Base-by-base conservation (phyloP, 2,113 vertebrate species). In the Macaca nemestrina region DNA sequence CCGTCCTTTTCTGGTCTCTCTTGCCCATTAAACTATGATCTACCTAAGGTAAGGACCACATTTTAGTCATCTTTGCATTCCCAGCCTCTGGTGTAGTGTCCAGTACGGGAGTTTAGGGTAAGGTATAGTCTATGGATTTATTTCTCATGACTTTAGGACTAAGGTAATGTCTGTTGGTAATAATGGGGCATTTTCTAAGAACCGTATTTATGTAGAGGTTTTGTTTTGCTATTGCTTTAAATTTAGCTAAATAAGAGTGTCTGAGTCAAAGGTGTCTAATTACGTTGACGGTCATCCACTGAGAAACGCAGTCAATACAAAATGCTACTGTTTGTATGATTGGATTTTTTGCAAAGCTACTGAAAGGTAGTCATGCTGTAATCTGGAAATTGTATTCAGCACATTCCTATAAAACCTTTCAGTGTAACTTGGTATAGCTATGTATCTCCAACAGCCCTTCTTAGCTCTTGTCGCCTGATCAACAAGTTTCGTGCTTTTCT, bases 81-180 rank as follows among this genome's bases (percentile, higher is more conserved):
- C 90, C 57, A 90, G 83, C 45, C 75, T 83, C 75, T 93, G 70
- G 55, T 87, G 38, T 84, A 75, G 50, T 72, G 61, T 87, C 87
- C 14, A 38, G 17, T 43, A 25, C 25, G 68, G 68, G 45, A 50
- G 17, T 81, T 6, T 87, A 22, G 45, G 45, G 32, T 59, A 93
- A 91, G 67, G 17, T 76, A 48, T 67, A 38, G 89, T 59, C 67
- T 88, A 5, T 59, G 48, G 43, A 73, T 95, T 95, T 85, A 61
- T 68, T 87, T 96, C 85, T 93, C 59, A 40, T 68, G 68, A 84
- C 95, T 79, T 75, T 18, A 81, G 72, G 30, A 90, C 81, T 96
- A 96, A 96, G 94, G 93, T 98, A 96, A 94, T 95, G 96, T 98
- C 94, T 97, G 89, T 94, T 84, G 93, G 90, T 95, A 97, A 97